A percentile compares a stretch with the other conserved stretches of the same genome.
phyloP scores from a whole-genome alignment of 2,888 invertebrate genomes.

The Idaea biselata region DNA sequence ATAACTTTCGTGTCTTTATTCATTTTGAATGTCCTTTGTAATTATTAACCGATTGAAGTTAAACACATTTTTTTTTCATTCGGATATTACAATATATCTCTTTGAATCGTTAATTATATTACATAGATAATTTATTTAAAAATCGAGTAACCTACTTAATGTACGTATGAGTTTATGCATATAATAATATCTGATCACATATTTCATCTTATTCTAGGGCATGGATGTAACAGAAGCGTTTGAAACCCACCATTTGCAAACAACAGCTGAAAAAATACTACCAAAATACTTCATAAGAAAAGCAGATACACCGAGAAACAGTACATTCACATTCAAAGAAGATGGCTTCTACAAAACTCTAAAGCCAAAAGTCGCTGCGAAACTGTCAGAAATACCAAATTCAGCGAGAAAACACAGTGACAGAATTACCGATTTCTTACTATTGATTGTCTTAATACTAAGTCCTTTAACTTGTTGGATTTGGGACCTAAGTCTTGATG shows the following conservation, averaged over 20 bases:
- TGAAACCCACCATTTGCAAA: conserved; percentile 80
- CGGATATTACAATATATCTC: too few relatives aligned
- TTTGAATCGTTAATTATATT: too few relatives aligned
- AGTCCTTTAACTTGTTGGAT: conserved; percentile 52
- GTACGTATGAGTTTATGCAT: too few relatives aligned
- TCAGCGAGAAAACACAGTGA: conserved; percentile 53
- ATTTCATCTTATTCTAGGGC: conserved; percentile 54
- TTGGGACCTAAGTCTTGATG: conserved; percentile 34
- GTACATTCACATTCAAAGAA: conserved; percentile 86
- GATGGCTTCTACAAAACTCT: conserved; percentile 89
- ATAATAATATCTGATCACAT: background rate
- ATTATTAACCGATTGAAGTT: too few relatives aligned
- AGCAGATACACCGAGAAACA: conserved; percentile 82
- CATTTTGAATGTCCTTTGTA: too few relatives aligned
- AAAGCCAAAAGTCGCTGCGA: conserved; percentile 32
- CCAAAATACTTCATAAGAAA: conserved; percentile 75
- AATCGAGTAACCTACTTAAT: too few relatives aligned
- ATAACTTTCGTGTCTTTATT: too few relatives aligned
- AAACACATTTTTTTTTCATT: too few relatives aligned
- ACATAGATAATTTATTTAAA: too few relatives aligned
- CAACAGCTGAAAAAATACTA: conserved; percentile 67
- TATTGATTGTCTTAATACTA: conserved; percentile 40
- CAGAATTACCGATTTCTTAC: conserved; percentile 44
- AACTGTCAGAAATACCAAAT: conserved; percentile 74
- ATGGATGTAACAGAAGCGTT: conserved; percentile 84